phyloP scores from a whole-genome alignment of 2,113 vertebrate species.

The Odontophorus gujanensis region DNA sequence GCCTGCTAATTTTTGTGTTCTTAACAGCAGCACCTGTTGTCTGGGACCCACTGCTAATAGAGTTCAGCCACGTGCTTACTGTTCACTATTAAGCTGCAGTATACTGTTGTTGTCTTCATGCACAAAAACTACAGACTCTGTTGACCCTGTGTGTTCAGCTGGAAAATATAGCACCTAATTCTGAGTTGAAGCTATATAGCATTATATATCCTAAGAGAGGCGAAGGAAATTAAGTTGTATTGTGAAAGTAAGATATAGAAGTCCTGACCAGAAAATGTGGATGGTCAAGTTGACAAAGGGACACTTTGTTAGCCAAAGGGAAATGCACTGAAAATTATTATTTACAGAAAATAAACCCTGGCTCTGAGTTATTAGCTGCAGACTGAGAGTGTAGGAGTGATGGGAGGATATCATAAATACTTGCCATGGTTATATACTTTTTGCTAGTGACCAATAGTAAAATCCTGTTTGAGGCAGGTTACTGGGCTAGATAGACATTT shows the following conservation, averaged over 20 bases:
- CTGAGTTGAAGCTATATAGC: neutral
- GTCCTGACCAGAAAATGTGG: neutral
- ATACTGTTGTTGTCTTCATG: neutral
- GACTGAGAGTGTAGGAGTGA: neutral
- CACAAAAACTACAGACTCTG: neutral
- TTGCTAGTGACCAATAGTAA: neutral
- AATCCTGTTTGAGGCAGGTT: neutral
- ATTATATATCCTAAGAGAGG: neutral
- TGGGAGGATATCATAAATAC: neutral
- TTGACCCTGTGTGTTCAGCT: neutral
- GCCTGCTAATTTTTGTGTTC: neutral
- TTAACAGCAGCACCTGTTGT: neutral
- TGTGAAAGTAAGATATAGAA: neutral
- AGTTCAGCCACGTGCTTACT: neutral
- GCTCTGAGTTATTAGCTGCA: neutral
- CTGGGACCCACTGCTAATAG: neutral
- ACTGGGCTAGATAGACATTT: neutral
- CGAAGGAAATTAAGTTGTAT: neutral
- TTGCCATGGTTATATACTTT: neutral
- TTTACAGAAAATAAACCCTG: neutral
- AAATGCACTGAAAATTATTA: neutral
- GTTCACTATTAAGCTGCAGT: neutral
- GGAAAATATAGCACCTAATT: neutral
- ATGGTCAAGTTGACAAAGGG: neutral
- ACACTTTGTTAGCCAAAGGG: neutral